Evolutionary conservation across 2,797 vertebrate genomes (phyloP).

Genomic region (Cryptoprocta ferox): DNA sequence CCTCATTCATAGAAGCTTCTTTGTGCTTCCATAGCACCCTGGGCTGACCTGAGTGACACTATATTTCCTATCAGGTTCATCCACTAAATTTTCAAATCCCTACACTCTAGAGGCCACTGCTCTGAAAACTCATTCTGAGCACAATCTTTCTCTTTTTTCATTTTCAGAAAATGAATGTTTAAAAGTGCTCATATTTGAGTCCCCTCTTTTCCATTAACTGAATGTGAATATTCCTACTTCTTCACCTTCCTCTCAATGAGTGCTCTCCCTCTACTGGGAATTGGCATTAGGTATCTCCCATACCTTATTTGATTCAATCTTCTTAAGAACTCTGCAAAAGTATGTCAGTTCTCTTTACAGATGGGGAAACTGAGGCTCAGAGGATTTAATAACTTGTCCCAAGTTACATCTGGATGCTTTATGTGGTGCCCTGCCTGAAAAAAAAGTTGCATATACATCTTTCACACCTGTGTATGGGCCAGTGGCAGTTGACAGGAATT

Average conservation of each 20-base stretch:
- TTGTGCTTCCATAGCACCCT: neutral
- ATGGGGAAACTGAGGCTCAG: neutral
- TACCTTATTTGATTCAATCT: neutral
- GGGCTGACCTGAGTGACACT: neutral
- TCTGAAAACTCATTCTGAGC: neutral
- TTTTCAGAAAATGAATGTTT: slow-evolving; percentile 18
- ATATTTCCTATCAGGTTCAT: neutral
- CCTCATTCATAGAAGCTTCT: neutral
- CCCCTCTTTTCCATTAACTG: neutral
- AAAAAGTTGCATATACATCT: neutral
- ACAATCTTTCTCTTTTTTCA: neutral
- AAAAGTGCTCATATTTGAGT: neutral
- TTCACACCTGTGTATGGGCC: neutral
- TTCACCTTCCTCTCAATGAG: neutral
- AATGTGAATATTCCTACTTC: neutral
- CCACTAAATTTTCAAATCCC: neutral
- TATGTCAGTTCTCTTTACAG: neutral
- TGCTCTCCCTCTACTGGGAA: neutral
- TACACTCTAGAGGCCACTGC: neutral
- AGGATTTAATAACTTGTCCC: neutral
- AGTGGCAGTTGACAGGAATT: neutral
- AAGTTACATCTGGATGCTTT: neutral
- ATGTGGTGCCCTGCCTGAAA: neutral
- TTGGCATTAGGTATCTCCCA: neutral
- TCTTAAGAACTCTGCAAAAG: neutral